phyloP scores from a whole-genome alignment of 2,113 vertebrate genomes.

The Thomomys bottae region DNA sequence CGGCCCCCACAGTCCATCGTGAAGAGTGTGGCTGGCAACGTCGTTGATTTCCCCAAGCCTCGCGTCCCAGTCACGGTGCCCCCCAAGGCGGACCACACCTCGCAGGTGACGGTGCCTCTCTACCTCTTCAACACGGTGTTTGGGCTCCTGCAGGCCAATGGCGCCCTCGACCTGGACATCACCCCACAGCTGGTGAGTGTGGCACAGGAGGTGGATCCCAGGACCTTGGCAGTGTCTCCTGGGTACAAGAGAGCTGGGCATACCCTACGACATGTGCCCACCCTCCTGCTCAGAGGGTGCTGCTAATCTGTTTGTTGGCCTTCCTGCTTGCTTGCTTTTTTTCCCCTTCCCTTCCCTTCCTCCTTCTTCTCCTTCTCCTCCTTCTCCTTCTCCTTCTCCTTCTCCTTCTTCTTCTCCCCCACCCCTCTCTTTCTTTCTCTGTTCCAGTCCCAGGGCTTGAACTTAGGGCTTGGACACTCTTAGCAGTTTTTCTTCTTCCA shows the following conservation, averaged over 20 bases:
- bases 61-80: slow-evolving; percentile 31
- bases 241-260: neutral
- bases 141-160: neutral
- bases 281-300: rapidly evolving
- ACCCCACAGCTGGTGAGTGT: slow-evolving; percentile 66
- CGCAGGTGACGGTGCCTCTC: slow-evolving; percentile 76
- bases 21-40: rapidly evolving
- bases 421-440: too few species aligned
- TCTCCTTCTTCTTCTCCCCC: too few species aligned
- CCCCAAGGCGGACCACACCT: neutral
- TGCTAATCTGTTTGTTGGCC: neutral
- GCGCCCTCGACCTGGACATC: slow-evolving; percentile 74
- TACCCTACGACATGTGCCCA: too few species aligned
- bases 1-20: slow-evolving; percentile 58
- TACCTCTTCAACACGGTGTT: slow-evolving; percentile 69
- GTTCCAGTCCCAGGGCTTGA: too few species aligned
- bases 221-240: neutral
- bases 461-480: too few species aligned
- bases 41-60: neutral
- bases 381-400: too few species aligned
- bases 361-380: too few species aligned
- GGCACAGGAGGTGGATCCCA: rapidly evolving
- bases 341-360: too few species aligned
- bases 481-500: too few species aligned
- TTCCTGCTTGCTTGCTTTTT: too few species aligned